phyloP scores from a whole-genome alignment of 2,113 vertebrate genomes.

The Alexandromys fortis region DNA sequence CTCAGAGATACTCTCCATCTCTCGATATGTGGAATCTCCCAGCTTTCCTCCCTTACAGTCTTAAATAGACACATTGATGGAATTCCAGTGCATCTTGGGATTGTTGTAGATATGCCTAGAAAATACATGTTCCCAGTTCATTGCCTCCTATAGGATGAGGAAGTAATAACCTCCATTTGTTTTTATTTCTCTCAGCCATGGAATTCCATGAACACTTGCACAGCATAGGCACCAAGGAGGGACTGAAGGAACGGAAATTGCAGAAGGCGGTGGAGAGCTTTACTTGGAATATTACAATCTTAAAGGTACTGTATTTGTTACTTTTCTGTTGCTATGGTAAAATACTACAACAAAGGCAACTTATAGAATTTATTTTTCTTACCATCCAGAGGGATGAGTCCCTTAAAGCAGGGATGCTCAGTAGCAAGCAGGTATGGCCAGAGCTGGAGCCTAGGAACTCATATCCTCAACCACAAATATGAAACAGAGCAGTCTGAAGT shows the following conservation, averaged over 20 bases:
- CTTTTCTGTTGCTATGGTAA: background rate
- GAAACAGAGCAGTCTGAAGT: background rate
- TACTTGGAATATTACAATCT: constrained; percentile 98
- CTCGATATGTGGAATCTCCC: background rate
- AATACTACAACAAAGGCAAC: background rate
- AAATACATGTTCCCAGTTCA: background rate
- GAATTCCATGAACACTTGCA: constrained; percentile 97
- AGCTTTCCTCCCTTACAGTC: background rate
- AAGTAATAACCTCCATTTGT: constrained; percentile 5
- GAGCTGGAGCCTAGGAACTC: background rate
- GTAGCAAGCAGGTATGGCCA: background rate
- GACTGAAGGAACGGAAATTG: constrained; percentile 96
- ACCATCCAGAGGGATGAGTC: background rate
- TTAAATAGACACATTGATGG: background rate
- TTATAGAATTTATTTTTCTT: background rate
- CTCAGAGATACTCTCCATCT: background rate
- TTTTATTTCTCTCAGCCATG: constrained; percentile 90
- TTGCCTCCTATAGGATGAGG: background rate
- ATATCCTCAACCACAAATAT: background rate
- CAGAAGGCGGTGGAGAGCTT: constrained; percentile 98
- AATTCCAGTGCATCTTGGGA: background rate
- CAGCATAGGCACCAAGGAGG: constrained; percentile 93
- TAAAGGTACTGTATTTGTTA: constrained; percentile 93
- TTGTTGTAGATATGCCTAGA: background rate
- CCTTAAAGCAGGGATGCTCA: background rate